Evolutionary conservation across 2,113 vertebrate species (phyloP).

Genomic region (Nanger granti): DNA sequence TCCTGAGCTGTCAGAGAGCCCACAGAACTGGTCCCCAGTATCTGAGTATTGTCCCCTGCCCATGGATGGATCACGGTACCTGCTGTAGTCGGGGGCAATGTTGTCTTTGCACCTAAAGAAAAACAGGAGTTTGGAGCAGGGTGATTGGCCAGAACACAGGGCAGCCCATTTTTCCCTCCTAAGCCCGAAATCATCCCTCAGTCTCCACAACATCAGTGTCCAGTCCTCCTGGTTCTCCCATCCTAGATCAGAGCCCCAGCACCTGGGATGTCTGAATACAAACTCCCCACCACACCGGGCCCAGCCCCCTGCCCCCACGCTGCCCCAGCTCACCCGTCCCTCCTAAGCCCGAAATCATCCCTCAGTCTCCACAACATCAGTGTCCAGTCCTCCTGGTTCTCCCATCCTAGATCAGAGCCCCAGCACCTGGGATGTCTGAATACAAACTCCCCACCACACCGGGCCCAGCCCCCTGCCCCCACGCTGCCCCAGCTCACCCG

Average conservation of each 20-base stretch:
- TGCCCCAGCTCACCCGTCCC: too few species aligned
- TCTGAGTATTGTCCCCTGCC: background rate
- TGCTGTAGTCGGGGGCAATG: background rate
- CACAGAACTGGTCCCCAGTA: background rate
- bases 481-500: too few species aligned
- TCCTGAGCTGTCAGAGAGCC: background rate
- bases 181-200: background rate
- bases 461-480: too few species aligned
- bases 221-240: too few species aligned
- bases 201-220: background rate
- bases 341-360: background rate
- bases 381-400: too few species aligned
- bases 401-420: background rate
- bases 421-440: background rate
- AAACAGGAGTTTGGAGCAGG: background rate
- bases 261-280: background rate
- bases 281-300: background rate
- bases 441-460: background rate
- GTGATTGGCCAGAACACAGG: fast-evolving
- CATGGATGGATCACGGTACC: background rate
- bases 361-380: background rate
- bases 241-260: background rate
- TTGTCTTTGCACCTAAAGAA: background rate
- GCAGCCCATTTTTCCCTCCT: background rate
- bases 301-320: too few species aligned